Evolutionary conservation across 1,140 invertebrate genomes (phyloP).

Genomic region (Drosophila murphyi): DNA sequence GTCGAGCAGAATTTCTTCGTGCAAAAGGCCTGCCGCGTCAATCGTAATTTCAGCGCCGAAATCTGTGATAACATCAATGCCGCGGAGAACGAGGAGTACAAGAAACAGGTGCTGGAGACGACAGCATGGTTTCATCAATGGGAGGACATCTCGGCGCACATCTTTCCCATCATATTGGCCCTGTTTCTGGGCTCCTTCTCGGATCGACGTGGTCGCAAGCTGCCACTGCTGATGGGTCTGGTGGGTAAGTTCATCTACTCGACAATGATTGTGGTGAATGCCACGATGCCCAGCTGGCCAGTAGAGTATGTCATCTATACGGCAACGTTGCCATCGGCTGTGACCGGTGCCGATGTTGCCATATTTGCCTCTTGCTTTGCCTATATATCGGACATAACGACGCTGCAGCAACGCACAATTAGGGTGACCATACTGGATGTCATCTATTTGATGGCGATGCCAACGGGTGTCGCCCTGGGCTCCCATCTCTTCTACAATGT

Average conservation of each 20-base stretch:
- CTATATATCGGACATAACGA: constrained; percentile 90
- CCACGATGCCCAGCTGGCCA: constrained; percentile 88
- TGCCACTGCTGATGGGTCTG: constrained; percentile 88
- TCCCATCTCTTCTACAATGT: constrained; percentile 86
- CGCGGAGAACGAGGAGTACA: constrained; percentile 85
- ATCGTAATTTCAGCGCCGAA: constrained; percentile 88
- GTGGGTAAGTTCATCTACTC: constrained; percentile 90
- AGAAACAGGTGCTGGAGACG: constrained; percentile 88
- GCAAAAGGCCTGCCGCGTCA: constrained; percentile 89
- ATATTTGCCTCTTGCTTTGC: constrained; percentile 91
- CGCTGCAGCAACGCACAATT: constrained; percentile 87
- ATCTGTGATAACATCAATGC: constrained; percentile 87
- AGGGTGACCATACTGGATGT: constrained; percentile 90
- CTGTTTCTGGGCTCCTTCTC: constrained; percentile 92
- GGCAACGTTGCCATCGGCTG: constrained; percentile 89
- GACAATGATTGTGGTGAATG: constrained; percentile 89
- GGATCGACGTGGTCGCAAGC: constrained; percentile 87
- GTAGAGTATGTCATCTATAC: constrained; percentile 90
- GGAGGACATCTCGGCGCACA: constrained; percentile 89
- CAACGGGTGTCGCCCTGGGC: constrained; percentile 89
- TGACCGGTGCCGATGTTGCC: constrained; percentile 90
- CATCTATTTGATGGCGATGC: constrained; percentile 90
- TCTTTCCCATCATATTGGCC: constrained; percentile 89
- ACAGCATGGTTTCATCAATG: constrained; percentile 90
- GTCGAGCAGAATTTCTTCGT: constrained; percentile 91